Evolutionary conservation across 37 sponge, comb jelly and placozoan genomes (phyloP).

Genomic region (Agelas oroides): DNA sequence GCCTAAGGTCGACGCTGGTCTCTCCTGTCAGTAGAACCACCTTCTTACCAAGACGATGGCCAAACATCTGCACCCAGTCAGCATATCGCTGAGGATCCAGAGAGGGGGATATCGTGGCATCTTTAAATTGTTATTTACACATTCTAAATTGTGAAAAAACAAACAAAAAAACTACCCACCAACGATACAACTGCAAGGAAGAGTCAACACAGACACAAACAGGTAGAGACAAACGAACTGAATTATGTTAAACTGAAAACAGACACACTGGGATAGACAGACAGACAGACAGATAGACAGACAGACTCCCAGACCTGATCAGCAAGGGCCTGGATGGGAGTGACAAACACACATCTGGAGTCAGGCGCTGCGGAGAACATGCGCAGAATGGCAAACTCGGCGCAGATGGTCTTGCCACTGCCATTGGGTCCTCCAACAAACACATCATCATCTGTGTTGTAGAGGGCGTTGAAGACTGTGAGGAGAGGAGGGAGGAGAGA

Average conservation of each 20-base stretch:
- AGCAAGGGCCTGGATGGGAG: conserved; percentile 90
- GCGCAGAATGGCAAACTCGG: conserved; percentile 96
- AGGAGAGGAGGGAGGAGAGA: neutral
- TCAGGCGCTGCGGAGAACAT: conserved; percentile 73
- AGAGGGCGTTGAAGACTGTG: conserved; percentile 94
- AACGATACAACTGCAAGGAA: no score
- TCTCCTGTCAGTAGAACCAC: conserved; percentile 96
- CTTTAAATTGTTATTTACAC: no score
- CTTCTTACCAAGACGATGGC: conserved; percentile 80
- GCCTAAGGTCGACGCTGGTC: conserved; percentile 90
- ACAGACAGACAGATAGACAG: no score
- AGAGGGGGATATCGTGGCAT: no score
- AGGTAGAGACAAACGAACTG: no score
- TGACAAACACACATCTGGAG: conserved; percentile 89
- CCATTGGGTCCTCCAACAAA: conserved; percentile 98
- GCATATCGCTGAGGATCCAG: conserved; percentile 73
- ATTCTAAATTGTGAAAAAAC: no score
- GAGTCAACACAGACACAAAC: no score
- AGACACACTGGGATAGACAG: no score
- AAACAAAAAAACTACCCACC: no score
- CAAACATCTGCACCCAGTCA: conserved; percentile 93
- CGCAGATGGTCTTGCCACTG: conserved; percentile 99
- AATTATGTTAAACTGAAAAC: no score
- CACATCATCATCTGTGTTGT: conserved; percentile 98
- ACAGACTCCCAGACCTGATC: conserved; percentile 70